These are phyloP conservation scores for Scaptomyza tumidula DNA, from an alignment of 2,888 invertebrate species.

Conservation along the genomic window DNA sequence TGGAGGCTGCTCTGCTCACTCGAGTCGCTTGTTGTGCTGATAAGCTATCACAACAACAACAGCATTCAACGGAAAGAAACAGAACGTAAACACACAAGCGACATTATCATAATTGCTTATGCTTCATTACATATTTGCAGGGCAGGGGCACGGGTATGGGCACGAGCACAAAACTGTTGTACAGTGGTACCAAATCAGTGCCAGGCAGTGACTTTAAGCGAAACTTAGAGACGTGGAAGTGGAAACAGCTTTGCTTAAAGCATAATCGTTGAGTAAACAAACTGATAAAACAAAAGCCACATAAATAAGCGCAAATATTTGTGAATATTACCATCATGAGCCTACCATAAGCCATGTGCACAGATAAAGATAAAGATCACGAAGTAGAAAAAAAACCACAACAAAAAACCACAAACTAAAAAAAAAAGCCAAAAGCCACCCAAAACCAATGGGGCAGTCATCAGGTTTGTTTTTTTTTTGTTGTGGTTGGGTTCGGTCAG, in stretches of 20 bases:
- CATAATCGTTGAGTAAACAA: constrained; percentile 74
- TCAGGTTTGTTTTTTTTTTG: constrained; percentile 22
- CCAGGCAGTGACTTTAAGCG: constrained; percentile 26
- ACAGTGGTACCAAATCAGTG: constrained; percentile 13
- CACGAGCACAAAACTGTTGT: not conserved
- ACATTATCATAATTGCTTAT: constrained; percentile 80
- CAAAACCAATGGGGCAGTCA: constrained; percentile 42
- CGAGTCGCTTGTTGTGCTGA: constrained; percentile 42
- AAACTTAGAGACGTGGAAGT: not conserved
- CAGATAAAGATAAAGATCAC: constrained; percentile 71
- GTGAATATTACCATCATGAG: constrained; percentile 51
- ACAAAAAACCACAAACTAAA: constrained; percentile 23
- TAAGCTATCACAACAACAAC: constrained; percentile 44
- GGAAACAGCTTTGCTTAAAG: constrained; percentile 13
- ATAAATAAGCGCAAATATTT: constrained; percentile 75
- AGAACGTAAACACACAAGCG: constrained; percentile 63
- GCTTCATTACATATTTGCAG: constrained; percentile 77
- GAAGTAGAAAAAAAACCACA: constrained; percentile 23
- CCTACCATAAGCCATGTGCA: constrained; percentile 57
- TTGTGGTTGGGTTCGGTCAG: constrained; percentile 51
- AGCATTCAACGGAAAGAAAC: constrained; percentile 29
- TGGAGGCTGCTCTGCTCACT: constrained; percentile 47
- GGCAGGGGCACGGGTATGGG: not conserved
- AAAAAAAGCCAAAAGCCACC: constrained; percentile 23
- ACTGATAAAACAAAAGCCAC: constrained; percentile 75